Evolutionary conservation across 2,888 invertebrate genomes (phyloP).

Genomic region (Mythimna pallens): DNA sequence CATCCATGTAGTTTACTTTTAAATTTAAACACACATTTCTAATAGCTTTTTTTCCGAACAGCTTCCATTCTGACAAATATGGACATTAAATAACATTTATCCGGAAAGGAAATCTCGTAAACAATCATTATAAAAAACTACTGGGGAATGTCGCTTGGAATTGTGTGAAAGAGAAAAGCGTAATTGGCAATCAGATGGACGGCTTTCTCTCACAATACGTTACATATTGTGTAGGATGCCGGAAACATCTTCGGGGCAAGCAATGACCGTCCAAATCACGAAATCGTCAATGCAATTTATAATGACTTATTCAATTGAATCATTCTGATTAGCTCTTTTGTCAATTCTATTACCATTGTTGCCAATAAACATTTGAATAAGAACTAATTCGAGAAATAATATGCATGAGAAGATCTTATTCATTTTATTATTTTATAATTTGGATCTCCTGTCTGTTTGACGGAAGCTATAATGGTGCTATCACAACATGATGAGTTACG

Average conservation of each 20-base stretch:
- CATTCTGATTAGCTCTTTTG: constrained; percentile 55
- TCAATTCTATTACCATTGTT: constrained; percentile 41
- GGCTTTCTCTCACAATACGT: constrained; percentile 77
- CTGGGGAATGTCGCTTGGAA: constrained; percentile 68
- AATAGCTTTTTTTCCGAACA: constrained; percentile 7
- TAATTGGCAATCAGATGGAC: constrained; percentile 76
- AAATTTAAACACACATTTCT: constrained; percentile 4
- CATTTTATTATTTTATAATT: constrained; percentile 30
- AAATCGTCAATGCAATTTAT: constrained; percentile 49
- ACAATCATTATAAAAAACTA: constrained; percentile 61
- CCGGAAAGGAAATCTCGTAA: constrained; percentile 47
- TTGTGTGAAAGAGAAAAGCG: constrained; percentile 74
- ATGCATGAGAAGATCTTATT: constrained; percentile 26
- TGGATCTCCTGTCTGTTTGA: constrained; percentile 30
- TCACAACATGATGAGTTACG: constrained; percentile 25
- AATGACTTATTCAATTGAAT: constrained; percentile 58
- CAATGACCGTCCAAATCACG: constrained; percentile 60
- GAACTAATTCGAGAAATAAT: constrained; percentile 43
- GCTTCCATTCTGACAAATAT: constrained; percentile 45
- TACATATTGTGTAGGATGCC: constrained; percentile 65
- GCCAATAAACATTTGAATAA: constrained; percentile 49
- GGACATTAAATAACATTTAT: constrained; percentile 35
- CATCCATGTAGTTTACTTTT: not conserved
- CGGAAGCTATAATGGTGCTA: constrained; percentile 24
- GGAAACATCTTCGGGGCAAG: constrained; percentile 59